Evolutionary conservation across 2,888 invertebrate genomes (phyloP).

Genomic region (Metellina segmentata): DNA sequence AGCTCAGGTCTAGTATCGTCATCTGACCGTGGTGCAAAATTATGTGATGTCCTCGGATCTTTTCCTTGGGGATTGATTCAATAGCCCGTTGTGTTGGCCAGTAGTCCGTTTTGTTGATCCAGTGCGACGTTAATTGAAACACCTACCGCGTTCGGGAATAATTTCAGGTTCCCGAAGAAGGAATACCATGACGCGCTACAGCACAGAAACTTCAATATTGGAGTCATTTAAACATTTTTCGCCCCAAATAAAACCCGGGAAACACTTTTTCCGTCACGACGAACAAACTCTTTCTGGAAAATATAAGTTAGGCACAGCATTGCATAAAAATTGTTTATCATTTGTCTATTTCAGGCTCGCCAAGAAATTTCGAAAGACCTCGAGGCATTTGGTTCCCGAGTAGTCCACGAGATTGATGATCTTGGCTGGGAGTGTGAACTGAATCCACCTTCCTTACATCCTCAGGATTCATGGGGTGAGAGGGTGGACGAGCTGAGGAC

Average conservation of each 20-base stretch:
- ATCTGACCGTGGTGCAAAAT: too few relatives aligned
- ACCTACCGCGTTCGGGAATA: too few relatives aligned
- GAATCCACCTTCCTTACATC: slow-evolving; percentile 82
- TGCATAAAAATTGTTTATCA: background rate
- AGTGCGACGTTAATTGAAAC: too few relatives aligned
- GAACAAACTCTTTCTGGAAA: background rate
- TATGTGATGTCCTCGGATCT: too few relatives aligned
- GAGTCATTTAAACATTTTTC: too few relatives aligned
- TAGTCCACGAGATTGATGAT: slow-evolving; percentile 82
- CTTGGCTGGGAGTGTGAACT: slow-evolving; percentile 82
- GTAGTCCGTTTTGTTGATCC: too few relatives aligned
- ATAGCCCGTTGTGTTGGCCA: too few relatives aligned
- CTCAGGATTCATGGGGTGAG: slow-evolving; percentile 83
- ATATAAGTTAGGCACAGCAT: background rate
- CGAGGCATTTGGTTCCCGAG: slow-evolving; percentile 82
- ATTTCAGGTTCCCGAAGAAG: too few relatives aligned
- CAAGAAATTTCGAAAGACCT: slow-evolving; percentile 81
- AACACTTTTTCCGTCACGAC: background rate
- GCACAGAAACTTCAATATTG: too few relatives aligned
- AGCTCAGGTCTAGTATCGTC: too few relatives aligned
- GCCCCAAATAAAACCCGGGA: background rate
- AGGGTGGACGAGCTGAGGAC: slow-evolving; percentile 83
- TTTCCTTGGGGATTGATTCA: too few relatives aligned
- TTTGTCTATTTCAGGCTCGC: slow-evolving; percentile 78
- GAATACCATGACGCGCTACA: too few relatives aligned